phyloP scores from a whole-genome alignment of 2,797 vertebrate genomes.

The Acipenser oxyrinchus region DNA sequence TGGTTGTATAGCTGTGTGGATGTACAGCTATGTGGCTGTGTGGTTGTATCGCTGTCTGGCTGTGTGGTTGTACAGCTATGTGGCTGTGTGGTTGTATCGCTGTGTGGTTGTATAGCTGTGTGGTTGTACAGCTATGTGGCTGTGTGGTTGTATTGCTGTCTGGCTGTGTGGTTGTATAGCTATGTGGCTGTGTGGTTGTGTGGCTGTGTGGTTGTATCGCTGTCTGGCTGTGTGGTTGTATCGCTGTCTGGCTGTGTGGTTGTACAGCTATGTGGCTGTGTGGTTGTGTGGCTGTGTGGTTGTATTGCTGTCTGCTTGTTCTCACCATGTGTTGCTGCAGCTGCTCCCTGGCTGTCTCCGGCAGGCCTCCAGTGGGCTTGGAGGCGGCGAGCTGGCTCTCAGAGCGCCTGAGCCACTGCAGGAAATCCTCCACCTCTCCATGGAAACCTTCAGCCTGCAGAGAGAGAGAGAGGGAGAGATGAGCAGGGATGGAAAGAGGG shows the following conservation, averaged over 20 bases:
- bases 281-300: neutral
- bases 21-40: no score
- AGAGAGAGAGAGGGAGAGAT: constrained; percentile 1
- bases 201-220: neutral
- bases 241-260: neutral
- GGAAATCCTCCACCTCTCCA: constrained; percentile 95
- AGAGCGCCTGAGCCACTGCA: constrained; percentile 88
- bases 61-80: no score
- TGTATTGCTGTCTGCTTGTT: neutral
- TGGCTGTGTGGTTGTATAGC: no score
- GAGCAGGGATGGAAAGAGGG: neutral
- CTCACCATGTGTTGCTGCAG: constrained; percentile 89
- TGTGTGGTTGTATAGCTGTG: no score
- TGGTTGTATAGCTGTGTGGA: no score
- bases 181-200: no score
- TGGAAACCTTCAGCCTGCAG: constrained; percentile 93
- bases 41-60: no score
- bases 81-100: no score
- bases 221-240: neutral
- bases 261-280: neutral
- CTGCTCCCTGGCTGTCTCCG: constrained; percentile 93
- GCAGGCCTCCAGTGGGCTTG: constrained; percentile 90
- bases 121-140: no score
- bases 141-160: no score
- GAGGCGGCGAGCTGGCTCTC: constrained; percentile 90